Conservation (phyloP, 2,888 invertebrate species). For the Ferrisia virgata region DNA sequence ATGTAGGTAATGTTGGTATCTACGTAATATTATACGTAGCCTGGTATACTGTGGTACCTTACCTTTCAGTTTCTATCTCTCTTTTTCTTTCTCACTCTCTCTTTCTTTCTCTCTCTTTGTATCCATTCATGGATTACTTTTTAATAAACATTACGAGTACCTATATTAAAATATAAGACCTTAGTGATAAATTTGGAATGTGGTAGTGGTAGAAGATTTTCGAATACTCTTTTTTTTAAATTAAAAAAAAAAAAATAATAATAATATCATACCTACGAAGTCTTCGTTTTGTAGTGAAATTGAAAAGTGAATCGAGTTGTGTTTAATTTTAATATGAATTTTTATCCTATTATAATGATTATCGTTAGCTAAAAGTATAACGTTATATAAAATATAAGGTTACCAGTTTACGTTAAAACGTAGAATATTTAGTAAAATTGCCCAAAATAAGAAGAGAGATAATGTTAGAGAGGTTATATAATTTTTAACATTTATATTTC, state of each 20-base stretch:
- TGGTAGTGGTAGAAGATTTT: neutral
- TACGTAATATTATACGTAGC: neutral
- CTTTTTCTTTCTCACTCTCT: too few species aligned
- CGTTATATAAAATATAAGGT: neutral
- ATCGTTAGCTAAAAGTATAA: neutral
- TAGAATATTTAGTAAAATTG: too few species aligned
- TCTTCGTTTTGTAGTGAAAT: constrained; percentile 6
- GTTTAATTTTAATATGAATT: neutral
- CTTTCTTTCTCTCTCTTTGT: too few species aligned
- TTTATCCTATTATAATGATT: neutral
- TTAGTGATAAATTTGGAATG: neutral
- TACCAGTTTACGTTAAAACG: neutral
- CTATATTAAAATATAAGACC: neutral
- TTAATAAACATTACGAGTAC: neutral
- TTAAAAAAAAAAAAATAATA: too few species aligned
- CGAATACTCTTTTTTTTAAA: neutral
- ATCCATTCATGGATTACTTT: neutral
- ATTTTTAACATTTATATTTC: neutral
- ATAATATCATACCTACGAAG: neutral
- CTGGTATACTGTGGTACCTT: too few species aligned
- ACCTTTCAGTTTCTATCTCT: too few species aligned
- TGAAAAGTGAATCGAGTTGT: constrained; percentile 9
- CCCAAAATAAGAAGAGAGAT: neutral
- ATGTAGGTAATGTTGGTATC: neutral
- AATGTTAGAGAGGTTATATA: neutral